Conservation (phyloP, 2,888 invertebrate species). For the Molanna angustata region DNA sequence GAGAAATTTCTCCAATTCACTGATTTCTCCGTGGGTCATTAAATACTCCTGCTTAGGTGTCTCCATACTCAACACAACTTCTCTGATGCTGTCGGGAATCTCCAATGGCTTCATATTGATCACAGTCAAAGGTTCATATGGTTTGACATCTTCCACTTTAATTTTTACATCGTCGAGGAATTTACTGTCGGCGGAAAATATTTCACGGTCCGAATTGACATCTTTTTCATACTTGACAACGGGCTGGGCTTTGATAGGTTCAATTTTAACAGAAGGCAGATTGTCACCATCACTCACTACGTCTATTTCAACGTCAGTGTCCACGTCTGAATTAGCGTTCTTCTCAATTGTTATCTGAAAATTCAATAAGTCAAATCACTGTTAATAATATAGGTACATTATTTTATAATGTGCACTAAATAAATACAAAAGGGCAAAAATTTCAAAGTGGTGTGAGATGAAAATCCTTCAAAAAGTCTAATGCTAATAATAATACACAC, state of each 20-base stretch:
- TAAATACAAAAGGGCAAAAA: too few relatives aligned
- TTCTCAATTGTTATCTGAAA: constrained; percentile 53
- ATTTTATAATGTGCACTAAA: too few relatives aligned
- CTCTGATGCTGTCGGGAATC: constrained; percentile 32
- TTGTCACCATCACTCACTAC: constrained; percentile 53
- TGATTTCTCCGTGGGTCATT: constrained; percentile 43
- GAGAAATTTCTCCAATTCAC: constrained; percentile 53
- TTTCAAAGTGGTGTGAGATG: too few relatives aligned
- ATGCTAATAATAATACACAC: too few relatives aligned
- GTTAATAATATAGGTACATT: too few relatives aligned
- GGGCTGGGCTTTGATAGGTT: not conserved
- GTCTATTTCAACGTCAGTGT: constrained; percentile 60
- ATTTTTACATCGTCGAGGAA: constrained; percentile 3
- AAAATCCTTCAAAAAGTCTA: too few relatives aligned
- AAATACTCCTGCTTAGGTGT: constrained; percentile 46
- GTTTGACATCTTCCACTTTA: constrained; percentile 30
- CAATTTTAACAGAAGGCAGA: not conserved
- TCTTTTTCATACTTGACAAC: too few relatives aligned
- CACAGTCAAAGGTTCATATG: constrained; percentile 17
- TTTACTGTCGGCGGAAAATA: too few relatives aligned
- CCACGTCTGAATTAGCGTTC: constrained; percentile 49
- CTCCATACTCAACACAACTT: constrained; percentile 40
- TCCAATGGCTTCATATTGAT: constrained; percentile 19
- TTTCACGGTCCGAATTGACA: not conserved
- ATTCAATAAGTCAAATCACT: too few relatives aligned